Percentiles rank a stretch among this genome's conserved stretches.
Evolutionary conservation across 2,888 invertebrate genomes (phyloP).

Genomic region (Pogonocherus hispidulus): DNA sequence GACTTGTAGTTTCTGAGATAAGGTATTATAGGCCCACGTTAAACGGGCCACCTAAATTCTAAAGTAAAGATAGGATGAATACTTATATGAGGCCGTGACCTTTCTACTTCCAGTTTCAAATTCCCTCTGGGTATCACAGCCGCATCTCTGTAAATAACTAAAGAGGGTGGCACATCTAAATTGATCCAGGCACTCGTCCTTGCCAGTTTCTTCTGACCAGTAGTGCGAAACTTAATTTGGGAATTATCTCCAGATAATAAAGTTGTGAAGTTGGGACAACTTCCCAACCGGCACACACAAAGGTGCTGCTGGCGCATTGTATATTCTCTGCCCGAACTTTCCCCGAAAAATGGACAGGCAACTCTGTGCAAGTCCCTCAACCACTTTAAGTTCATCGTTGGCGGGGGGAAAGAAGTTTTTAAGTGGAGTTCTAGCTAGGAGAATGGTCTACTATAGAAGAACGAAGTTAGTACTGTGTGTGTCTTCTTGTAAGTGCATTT

Average conservation of each 20-base stretch:
- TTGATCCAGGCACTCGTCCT: slow-evolving; percentile 27
- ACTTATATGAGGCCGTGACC: too few species aligned
- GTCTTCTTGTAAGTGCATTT: too few species aligned
- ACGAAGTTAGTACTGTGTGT: background rate
- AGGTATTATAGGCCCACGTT: too few species aligned
- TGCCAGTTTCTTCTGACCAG: slow-evolving; percentile 52
- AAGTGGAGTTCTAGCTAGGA: slow-evolving; percentile 12
- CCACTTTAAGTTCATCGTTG: slow-evolving; percentile 20
- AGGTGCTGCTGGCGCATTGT: slow-evolving; percentile 55
- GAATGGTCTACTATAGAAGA: background rate
- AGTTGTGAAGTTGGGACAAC: slow-evolving; percentile 47
- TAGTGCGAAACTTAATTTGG: slow-evolving; percentile 54
- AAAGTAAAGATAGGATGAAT: too few species aligned
- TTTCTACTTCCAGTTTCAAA: background rate
- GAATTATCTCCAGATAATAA: slow-evolving; percentile 56
- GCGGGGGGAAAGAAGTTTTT: slow-evolving; percentile 15
- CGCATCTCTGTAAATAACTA: slow-evolving; percentile 33
- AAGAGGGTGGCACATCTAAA: slow-evolving; percentile 34
- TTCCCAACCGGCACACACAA: slow-evolving; percentile 44
- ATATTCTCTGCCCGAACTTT: slow-evolving; percentile 45
- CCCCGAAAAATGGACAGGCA: slow-evolving; percentile 41
- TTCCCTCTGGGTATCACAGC: background rate
- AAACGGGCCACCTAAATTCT: too few species aligned
- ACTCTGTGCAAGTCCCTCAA: slow-evolving; percentile 20
- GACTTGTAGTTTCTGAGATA: too few species aligned